Evolutionary conservation across 2,797 vertebrate genomes (phyloP).

Genomic region (Setipinna tenuifilis): DNA sequence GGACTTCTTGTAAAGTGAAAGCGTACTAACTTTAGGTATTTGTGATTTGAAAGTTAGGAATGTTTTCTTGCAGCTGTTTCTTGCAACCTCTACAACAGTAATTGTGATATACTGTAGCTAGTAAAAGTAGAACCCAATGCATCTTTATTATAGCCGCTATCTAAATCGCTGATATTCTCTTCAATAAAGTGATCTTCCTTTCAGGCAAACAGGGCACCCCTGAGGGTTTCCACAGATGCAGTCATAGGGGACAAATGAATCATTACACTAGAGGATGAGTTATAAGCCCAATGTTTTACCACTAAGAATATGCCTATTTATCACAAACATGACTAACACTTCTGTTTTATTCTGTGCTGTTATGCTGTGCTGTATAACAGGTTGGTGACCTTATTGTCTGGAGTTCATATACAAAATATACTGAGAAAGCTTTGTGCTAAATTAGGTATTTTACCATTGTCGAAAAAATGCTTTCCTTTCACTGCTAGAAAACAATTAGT

Average conservation of each 20-base stretch:
- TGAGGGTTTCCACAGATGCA: background rate
- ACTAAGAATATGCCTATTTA: background rate
- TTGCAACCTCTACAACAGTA: background rate
- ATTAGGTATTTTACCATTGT: too few relatives aligned
- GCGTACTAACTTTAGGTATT: background rate
- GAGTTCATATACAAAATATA: too few relatives aligned
- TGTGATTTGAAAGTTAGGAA: background rate
- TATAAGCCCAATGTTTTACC: background rate
- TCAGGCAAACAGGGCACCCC: background rate
- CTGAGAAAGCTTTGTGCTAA: too few relatives aligned
- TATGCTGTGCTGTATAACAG: background rate
- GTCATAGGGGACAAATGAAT: background rate
- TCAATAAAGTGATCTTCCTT: background rate
- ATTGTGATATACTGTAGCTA: background rate
- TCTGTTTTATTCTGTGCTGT: too few relatives aligned
- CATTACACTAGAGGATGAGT: conserved; percentile 1
- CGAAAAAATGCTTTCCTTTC: too few relatives aligned
- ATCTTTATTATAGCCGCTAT: background rate
- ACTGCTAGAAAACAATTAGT: too few relatives aligned
- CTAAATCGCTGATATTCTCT: background rate
- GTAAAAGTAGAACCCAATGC: background rate
- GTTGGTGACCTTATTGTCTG: too few relatives aligned
- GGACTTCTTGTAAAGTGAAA: background rate
- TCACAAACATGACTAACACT: background rate
- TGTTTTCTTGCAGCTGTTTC: background rate